Evolutionary conservation across 2,113 vertebrate species (phyloP).

Genomic region (Galbula dea): DNA sequence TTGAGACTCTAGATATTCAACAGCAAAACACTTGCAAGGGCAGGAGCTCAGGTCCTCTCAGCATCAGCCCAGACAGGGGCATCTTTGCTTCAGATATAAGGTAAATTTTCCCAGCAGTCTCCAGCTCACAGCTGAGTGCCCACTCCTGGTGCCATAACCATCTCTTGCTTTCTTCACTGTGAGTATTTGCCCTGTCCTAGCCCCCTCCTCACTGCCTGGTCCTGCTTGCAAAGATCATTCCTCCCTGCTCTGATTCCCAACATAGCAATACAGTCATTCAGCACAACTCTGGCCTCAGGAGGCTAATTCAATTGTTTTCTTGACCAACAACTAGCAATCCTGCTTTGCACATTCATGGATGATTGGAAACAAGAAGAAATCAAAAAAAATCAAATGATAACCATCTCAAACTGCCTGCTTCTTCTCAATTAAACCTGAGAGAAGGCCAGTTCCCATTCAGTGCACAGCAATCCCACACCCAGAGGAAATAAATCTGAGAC

Average conservation of each 20-base stretch:
- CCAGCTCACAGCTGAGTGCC: background rate
- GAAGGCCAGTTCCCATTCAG: background rate
- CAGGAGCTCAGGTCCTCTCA: background rate
- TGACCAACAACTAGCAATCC: background rate
- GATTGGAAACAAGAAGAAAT: background rate
- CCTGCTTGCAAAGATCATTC: background rate
- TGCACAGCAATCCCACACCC: background rate
- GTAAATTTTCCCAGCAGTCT: background rate
- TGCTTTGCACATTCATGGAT: background rate
- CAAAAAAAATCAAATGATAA: background rate
- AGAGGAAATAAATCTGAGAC: background rate
- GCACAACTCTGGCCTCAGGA: background rate
- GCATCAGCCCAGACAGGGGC: background rate
- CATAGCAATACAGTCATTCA: background rate
- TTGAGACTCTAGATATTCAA: background rate
- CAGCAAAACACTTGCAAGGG: background rate
- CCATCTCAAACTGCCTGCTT: background rate
- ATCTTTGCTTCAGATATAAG: background rate
- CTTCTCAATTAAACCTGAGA: background rate
- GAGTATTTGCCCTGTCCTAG: background rate
- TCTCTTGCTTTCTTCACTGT: background rate
- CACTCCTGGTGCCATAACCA: background rate
- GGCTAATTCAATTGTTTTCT: background rate
- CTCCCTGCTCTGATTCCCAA: background rate
- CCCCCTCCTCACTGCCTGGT: background rate